Conservation (phyloP, 2,797 vertebrate genomes). For the Psittacula derbiana region DNA sequence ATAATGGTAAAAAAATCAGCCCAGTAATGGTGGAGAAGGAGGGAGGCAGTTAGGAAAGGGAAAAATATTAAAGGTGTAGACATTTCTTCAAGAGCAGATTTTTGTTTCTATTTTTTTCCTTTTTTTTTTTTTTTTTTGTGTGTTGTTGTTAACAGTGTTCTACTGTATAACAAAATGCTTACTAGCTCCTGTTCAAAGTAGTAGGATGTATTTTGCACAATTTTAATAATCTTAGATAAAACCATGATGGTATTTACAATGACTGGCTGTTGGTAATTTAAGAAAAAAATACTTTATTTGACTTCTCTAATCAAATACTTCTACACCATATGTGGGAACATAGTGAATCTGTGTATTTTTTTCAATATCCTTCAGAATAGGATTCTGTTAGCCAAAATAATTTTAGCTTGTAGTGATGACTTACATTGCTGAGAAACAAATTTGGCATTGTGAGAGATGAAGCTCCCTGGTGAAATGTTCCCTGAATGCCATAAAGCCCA, state of each 20-base stretch:
- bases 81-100: neutral
- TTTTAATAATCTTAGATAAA: neutral
- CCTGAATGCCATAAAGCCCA: neutral
- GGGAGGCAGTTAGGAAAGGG: neutral
- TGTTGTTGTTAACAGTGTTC: neutral
- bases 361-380: neutral
- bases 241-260: neutral
- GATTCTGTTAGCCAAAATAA: neutral
- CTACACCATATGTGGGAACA: fast-evolving
- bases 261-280: neutral
- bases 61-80: neutral
- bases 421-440: neutral
- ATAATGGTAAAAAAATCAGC: neutral
- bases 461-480: neutral
- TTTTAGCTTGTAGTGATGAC: neutral
- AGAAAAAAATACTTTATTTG: neutral
- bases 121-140: neutral
- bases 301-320: neutral
- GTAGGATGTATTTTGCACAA: neutral
- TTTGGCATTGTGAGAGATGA: neutral
- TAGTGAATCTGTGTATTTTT: neutral
- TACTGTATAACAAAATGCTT: neutral
- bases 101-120: neutral
- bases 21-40: neutral
- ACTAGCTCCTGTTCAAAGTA: neutral